phyloP scores from a whole-genome alignment of 2,888 invertebrate genomes.

The Papilio gigon region DNA sequence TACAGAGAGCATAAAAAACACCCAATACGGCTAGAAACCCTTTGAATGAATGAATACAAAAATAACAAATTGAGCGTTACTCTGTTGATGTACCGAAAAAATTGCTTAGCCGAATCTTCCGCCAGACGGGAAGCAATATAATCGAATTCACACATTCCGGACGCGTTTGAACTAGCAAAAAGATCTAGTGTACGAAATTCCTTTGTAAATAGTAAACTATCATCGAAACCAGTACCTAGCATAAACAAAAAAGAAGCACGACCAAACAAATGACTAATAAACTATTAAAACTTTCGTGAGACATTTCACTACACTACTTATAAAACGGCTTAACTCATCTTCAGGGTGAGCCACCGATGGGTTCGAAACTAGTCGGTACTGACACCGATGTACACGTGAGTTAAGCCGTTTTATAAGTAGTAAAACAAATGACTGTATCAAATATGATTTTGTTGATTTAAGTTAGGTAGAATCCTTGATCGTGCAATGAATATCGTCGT shows the following conservation, averaged over 20 bases:
- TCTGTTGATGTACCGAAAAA: slow-evolving; percentile 44
- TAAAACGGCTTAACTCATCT: not conserved
- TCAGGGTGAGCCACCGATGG: no score
- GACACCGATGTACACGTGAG: no score
- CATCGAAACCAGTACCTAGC: not conserved
- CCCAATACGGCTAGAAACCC: not conserved
- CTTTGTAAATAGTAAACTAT: slow-evolving; percentile 60
- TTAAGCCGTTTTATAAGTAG: no score
- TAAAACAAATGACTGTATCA: no score
- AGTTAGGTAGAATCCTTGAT: no score
- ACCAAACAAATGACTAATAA: no score
- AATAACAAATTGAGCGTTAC: slow-evolving; percentile 35
- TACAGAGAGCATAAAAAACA: not conserved
- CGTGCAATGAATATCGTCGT: no score
- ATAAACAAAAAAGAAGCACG: not conserved
- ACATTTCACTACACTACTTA: no score
- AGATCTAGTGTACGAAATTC: slow-evolving; percentile 50
- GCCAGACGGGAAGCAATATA: slow-evolving; percentile 51
- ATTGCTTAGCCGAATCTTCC: slow-evolving; percentile 42
- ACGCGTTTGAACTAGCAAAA: slow-evolving; percentile 47
- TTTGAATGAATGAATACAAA: not conserved
- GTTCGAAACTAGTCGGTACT: no score
- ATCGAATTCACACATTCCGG: slow-evolving; percentile 68
- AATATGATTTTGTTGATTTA: no score
- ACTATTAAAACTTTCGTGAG: no score